Percentiles rank a stretch among this genome's conserved stretches.
These are phyloP conservation scores for Andrena cerasifolii DNA, from an alignment of 1,140 invertebrate species.

Conservation along the genomic window DNA sequence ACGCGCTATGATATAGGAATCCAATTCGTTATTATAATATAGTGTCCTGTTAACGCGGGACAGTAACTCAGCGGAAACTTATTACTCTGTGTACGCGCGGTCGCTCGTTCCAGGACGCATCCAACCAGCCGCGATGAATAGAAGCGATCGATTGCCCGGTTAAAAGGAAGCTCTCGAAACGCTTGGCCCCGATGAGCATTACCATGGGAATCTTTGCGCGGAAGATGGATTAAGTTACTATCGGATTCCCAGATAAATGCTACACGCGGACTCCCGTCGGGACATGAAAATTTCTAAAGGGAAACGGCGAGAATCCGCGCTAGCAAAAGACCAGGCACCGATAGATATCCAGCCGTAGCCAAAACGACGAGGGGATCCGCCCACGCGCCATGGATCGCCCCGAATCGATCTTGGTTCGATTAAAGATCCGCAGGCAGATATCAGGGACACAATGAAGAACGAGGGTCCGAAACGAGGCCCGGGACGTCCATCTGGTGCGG, in stretches of 20 bases:
- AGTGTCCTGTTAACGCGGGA: slow-evolving; percentile 29
- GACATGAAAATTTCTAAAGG: no score
- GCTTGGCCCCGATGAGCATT: not conserved
- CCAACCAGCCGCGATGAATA: slow-evolving; percentile 11
- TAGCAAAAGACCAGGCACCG: not conserved
- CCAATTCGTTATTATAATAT: slow-evolving; percentile 50
- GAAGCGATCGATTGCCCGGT: slow-evolving; percentile 3
- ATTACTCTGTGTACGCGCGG: not conserved
- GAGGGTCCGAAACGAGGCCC: slow-evolving; percentile 46
- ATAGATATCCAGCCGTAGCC: not conserved
- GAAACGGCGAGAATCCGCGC: no score
- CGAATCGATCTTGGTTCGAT: slow-evolving; percentile 46
- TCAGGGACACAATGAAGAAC: slow-evolving; percentile 56
- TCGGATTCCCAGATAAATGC: no score
- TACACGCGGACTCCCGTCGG: no score
- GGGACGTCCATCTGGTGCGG: slow-evolving; percentile 57
- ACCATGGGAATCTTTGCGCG: not conserved
- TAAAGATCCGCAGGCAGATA: slow-evolving; percentile 54
- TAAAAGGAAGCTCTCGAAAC: not conserved
- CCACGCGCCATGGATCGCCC: slow-evolving; percentile 15
- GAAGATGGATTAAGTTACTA: not conserved
- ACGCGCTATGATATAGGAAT: slow-evolving; percentile 41
- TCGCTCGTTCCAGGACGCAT: slow-evolving; percentile 2
- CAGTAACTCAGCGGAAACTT: slow-evolving; percentile 22
- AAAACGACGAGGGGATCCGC: slow-evolving; percentile 28